These are phyloP conservation scores for Cheilosia grossa DNA, from an alignment of 2,888 invertebrate genomes.

Conservation along the genomic window DNA sequence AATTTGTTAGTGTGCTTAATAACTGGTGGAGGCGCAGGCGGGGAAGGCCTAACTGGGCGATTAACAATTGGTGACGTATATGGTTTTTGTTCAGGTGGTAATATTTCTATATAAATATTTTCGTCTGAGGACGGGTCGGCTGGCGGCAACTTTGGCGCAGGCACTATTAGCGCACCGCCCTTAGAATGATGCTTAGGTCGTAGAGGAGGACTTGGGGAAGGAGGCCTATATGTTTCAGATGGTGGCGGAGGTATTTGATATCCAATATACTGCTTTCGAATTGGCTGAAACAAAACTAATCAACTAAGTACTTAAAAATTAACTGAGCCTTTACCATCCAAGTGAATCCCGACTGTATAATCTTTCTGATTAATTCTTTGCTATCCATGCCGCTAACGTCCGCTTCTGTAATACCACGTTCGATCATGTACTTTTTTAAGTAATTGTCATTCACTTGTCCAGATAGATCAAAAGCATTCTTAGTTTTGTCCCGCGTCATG, in stretches of 20 bases:
- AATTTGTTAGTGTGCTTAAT: not conserved
- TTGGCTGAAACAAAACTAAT: slow-evolving; percentile 40
- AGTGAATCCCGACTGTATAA: slow-evolving; percentile 79
- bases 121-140: not conserved
- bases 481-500: slow-evolving; percentile 79
- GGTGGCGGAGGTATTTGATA: slow-evolving; percentile 53
- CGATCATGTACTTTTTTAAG: slow-evolving; percentile 80
- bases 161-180: slow-evolving; percentile 50
- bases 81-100: slow-evolving; percentile 9
- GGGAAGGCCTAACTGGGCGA: slow-evolving; percentile 36
- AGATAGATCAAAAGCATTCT: slow-evolving; percentile 79
- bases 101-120: slow-evolving; percentile 48
- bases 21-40: slow-evolving; percentile 17
- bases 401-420: slow-evolving; percentile 79
- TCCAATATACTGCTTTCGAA: slow-evolving; percentile 1
- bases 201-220: slow-evolving; percentile 19
- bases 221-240: slow-evolving; percentile 39
- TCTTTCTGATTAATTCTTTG: slow-evolving; percentile 78
- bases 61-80: not conserved
- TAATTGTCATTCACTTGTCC: slow-evolving; percentile 78
- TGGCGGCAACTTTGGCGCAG: slow-evolving; percentile 31
- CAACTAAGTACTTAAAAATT: not conserved
- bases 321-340: slow-evolving; percentile 77
- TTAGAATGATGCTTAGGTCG: slow-evolving; percentile 33
- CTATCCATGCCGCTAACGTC: slow-evolving; percentile 78